These are phyloP conservation scores for Drosophila parvula DNA, from an alignment of 1,140 invertebrate species.

Conservation along the genomic window DNA sequence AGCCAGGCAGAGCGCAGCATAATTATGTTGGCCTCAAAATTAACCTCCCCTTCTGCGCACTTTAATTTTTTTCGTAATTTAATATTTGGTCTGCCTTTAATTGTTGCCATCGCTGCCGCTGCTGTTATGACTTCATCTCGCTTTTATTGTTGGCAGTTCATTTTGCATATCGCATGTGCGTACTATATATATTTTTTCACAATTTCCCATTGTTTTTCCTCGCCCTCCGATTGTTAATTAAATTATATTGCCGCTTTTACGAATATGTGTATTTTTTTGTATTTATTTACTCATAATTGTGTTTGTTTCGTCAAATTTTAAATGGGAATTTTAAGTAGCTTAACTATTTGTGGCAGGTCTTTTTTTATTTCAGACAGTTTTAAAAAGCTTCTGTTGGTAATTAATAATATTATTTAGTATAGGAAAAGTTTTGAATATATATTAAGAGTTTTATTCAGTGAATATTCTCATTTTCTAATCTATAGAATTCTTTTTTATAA, in stretches of 20 bases:
- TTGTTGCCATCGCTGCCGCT: slow-evolving; percentile 11
- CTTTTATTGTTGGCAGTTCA: slow-evolving; percentile 49
- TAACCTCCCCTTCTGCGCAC: slow-evolving; percentile 18
- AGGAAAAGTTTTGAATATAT: no score
- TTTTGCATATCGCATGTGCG: slow-evolving; percentile 31
- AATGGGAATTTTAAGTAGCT: slow-evolving; percentile 48
- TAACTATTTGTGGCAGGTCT: slow-evolving; percentile 9
- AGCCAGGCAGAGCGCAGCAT: slow-evolving; percentile 39
- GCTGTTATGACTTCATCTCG: slow-evolving; percentile 47
- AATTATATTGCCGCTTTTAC: slow-evolving; percentile 57
- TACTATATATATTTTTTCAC: slow-evolving; percentile 32
- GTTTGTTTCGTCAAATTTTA: slow-evolving; percentile 35
- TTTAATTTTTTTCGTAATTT: slow-evolving; percentile 45
- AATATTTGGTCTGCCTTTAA: slow-evolving; percentile 52
- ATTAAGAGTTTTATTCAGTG: no score
- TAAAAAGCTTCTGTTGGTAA: slow-evolving; percentile 4
- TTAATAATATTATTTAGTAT: slow-evolving; percentile 7
- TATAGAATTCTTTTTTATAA: background rate
- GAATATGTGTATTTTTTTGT: slow-evolving; percentile 12
- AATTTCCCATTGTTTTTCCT: slow-evolving; percentile 38
- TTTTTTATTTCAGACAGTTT: slow-evolving; percentile 6
- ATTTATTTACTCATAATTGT: slow-evolving; percentile 45
- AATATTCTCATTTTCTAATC: background rate
- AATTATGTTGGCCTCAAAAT: slow-evolving; percentile 63
- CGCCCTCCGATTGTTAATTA: slow-evolving; percentile 61